Evolutionary conservation across 1,140 invertebrate genomes (phyloP).

Genomic region (Tyrophagus putrescentiae): DNA sequence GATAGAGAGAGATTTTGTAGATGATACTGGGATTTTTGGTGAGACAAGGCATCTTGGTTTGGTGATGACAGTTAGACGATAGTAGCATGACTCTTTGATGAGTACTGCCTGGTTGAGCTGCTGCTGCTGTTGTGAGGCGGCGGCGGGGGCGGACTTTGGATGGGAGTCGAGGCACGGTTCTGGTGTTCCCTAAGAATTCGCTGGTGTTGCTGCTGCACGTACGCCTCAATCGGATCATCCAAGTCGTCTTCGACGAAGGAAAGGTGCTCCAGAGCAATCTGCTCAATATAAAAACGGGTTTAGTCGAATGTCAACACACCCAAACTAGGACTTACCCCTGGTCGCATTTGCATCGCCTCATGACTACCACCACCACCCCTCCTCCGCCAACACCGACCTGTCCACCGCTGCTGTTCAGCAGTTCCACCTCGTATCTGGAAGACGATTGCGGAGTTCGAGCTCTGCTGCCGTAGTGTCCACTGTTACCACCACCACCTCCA

Average conservation of each 20-base stretch:
- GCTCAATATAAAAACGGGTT: neutral
- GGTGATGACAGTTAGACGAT: too few relatives aligned
- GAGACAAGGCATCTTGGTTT: too few relatives aligned
- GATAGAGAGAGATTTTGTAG: too few relatives aligned
- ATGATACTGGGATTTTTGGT: too few relatives aligned
- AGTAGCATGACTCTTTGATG: constrained; percentile 13
- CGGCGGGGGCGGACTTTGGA: too few relatives aligned
- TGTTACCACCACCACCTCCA: too few relatives aligned
- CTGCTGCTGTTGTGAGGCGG: too few relatives aligned
- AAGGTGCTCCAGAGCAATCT: neutral
- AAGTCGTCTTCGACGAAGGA: constrained; percentile 6
- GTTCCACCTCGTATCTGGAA: neutral
- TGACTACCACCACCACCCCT: too few relatives aligned
- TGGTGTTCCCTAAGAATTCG: neutral
- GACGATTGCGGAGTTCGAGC: neutral
- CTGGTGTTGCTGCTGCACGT: constrained; percentile 2
- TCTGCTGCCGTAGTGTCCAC: neutral
- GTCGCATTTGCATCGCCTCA: neutral
- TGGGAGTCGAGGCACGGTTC: constrained; percentile 2
- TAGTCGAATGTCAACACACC: neutral
- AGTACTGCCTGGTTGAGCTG: neutral
- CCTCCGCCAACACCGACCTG: neutral
- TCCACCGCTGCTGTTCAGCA: neutral
- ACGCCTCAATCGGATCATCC: constrained; percentile 9
- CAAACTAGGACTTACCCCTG: neutral